phyloP scores from a whole-genome alignment of 1,140 invertebrate species.

The Patella vulgata region DNA sequence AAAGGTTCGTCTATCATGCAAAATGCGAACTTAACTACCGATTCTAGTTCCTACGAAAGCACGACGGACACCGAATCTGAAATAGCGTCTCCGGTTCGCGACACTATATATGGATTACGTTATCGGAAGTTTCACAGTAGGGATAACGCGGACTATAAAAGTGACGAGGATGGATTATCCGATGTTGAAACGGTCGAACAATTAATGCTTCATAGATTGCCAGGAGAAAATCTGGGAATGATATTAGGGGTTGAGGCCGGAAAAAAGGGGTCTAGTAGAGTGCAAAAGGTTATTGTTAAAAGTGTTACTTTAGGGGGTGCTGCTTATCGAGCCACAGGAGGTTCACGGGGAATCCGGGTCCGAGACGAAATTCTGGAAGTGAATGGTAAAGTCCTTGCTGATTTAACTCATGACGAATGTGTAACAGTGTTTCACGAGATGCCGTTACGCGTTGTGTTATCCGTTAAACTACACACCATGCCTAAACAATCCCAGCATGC shows the following conservation, averaged over 20 bases:
- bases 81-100: no score
- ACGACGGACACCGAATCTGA: conserved; percentile 12
- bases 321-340: conserved; percentile 82
- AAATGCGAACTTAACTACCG: conserved; percentile 14
- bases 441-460: conserved; percentile 50
- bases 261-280: conserved; percentile 73
- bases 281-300: conserved; percentile 83
- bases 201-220: conserved; percentile 79
- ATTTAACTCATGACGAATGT: conserved; percentile 87
- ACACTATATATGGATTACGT: no score
- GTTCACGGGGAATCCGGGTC: conserved; percentile 69
- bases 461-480: conserved; percentile 35
- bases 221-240: conserved; percentile 89
- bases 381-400: conserved; percentile 78
- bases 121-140: no score
- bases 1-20: conserved; percentile 2
- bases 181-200: conserved; percentile 64
- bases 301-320: conserved; percentile 89
- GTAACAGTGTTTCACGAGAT: conserved; percentile 73
- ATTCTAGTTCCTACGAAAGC: conserved; percentile 7
- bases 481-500: neutral
- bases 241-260: conserved; percentile 92
- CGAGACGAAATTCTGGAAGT: conserved; percentile 91
- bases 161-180: neutral
- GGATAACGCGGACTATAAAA: neutral